Base-by-base conservation (phyloP, 2,797 vertebrate genomes). In the Amblyopsis hoosieri region DNA sequence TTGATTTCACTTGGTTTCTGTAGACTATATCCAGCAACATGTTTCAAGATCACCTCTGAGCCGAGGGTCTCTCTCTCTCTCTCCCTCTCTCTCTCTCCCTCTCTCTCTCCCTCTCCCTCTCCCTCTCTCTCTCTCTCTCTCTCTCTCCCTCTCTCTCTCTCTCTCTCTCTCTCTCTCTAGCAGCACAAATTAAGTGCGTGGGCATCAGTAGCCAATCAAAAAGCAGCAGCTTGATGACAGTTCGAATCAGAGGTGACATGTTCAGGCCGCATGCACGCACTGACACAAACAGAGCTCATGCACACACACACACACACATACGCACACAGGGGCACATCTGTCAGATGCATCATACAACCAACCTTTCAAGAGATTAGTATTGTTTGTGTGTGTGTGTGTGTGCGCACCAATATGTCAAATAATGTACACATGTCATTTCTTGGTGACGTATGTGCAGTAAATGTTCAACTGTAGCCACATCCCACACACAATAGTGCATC, bases 131-230 rank as follows among this genome's bases (percentile, higher is more conserved):
- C 19, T 42, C 14, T 45, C 10, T 52, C 64, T 33, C 31, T 7
- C 6, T 51, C 31, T n/a, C 19, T 42, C 14, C 19, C 10, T 52
- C 13, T 15, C 65, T 15, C 47, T 46, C 50, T 9, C 42, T 53
- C 56, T 48, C 17, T 13, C 60, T 3, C 69, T 53, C 64, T 37
- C 6, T 57, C 55, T n/a, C 70, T 15, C 31, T 12, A 17, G 48
- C 33, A 17, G 82, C 51, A 65, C 69, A 77, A 56, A 63, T 71
- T 72, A 70, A 79, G 76, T 76, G 66, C 75, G 76, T 66, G 61
- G 66, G 74, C 62, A 23, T 23, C 19, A 58, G 71, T 57, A 76
- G 67, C 87, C 83, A 88, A 86, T 86, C 82, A 85, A 62, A 66
- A 63, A 72, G 65, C 70, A 74, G 72, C 80, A 78, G 76, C 78